Evolutionary conservation across 1,140 invertebrate species (phyloP).

Genomic region (Tetragnatha versicolor): DNA sequence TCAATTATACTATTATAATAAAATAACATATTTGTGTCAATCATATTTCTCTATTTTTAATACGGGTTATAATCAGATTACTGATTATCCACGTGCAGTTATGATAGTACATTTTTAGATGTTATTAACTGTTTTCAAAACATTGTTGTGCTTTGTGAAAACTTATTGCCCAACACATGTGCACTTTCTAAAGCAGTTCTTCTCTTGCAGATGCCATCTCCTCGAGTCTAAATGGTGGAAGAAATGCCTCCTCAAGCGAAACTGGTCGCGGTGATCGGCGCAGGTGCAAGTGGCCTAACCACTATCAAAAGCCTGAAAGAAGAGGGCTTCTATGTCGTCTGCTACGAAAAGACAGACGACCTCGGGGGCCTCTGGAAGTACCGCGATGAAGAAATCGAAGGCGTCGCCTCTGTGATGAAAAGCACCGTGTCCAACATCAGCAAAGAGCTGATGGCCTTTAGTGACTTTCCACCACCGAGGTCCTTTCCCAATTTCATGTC

Average conservation of each 20-base stretch:
- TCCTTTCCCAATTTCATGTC: slow-evolving; percentile 66
- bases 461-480: slow-evolving; percentile 67
- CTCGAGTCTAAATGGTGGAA: background rate
- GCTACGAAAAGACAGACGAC: slow-evolving; percentile 63
- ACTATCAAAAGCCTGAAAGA: slow-evolving; percentile 65
- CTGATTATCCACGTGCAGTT: too few species aligned
- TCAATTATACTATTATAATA: too few species aligned
- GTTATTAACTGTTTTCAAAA: too few species aligned
- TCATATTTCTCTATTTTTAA: too few species aligned
- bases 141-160: too few species aligned
- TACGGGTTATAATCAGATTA: too few species aligned
- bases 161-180: too few species aligned
- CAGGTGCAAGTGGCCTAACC: slow-evolving; percentile 64
- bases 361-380: slow-evolving; percentile 64
- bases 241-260: slow-evolving; percentile 35
- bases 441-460: slow-evolving; percentile 68
- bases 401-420: slow-evolving; percentile 64
- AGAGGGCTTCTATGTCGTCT: slow-evolving; percentile 62
- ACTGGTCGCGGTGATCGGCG: slow-evolving; percentile 62
- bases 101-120: too few species aligned
- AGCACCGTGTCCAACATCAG: slow-evolving; percentile 67
- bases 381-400: slow-evolving; percentile 57
- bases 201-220: background rate
- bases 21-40: too few species aligned
- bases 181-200: too few species aligned